Conservation (phyloP, 2,888 invertebrate species). For the Mythimna ferrago region DNA sequence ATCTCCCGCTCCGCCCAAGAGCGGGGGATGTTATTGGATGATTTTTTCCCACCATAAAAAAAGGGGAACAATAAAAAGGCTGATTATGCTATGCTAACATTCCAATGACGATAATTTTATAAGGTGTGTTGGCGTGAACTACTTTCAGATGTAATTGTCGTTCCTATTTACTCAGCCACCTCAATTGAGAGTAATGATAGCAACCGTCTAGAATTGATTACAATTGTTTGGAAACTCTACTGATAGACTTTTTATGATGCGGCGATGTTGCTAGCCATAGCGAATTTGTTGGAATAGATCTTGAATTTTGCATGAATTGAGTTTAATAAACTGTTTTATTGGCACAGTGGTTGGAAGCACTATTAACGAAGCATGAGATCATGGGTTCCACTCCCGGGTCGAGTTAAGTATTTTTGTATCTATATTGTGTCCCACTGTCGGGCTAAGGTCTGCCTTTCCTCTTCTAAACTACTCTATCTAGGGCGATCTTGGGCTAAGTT, state of each 20-base stretch:
- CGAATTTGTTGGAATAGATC: slow-evolving; percentile 1
- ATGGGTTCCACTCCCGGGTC: too few species aligned
- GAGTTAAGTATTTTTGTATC: too few species aligned
- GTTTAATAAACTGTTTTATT: not conserved
- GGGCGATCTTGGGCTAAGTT: too few species aligned
- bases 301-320: not conserved
- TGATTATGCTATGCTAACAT: not conserved
- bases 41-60: too few species aligned
- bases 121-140: slow-evolving; percentile 7
- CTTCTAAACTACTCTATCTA: too few species aligned
- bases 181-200: slow-evolving; percentile 37
- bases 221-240: slow-evolving; percentile 22
- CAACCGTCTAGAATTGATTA: slow-evolving; percentile 25
- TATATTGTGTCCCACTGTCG: too few species aligned
- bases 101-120: slow-evolving; percentile 14
- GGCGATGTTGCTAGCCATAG: not conserved
- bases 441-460: too few species aligned
- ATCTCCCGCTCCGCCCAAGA: too few species aligned
- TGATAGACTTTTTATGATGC: not conserved
- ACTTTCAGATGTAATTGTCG: slow-evolving; percentile 15
- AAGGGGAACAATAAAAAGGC: too few species aligned
- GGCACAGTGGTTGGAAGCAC: not conserved
- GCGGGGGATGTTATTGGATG: too few species aligned
- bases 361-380: too few species aligned
- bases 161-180: slow-evolving; percentile 2